These are phyloP conservation scores for Temnothorax nylanderi DNA, from an alignment of 1,140 invertebrate species.

Conservation along the genomic window DNA sequence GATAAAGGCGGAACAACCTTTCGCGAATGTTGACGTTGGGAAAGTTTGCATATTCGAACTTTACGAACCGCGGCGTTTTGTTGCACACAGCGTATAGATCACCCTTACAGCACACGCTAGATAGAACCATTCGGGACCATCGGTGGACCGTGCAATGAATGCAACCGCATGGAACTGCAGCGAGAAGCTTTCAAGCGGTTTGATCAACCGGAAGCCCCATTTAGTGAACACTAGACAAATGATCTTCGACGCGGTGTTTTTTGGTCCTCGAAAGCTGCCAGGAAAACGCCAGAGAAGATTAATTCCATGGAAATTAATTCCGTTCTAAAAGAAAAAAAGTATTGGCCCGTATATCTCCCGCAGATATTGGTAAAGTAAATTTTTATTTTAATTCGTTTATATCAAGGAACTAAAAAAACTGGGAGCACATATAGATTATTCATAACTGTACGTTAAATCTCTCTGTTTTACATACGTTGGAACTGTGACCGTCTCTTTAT, in stretches of 20 bases:
- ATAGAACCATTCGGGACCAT: slow-evolving; percentile 12
- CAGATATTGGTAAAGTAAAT: neutral
- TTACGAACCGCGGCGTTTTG: slow-evolving; percentile 10
- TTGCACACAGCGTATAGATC: neutral
- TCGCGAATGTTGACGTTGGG: neutral
- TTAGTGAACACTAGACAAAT: slow-evolving; percentile 21
- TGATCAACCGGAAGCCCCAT: slow-evolving; percentile 40
- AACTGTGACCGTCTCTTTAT: neutral
- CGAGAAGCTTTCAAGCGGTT: slow-evolving; percentile 48
- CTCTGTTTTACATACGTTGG: neutral
- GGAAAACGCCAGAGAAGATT: slow-evolving; percentile 7
- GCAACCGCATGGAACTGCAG: slow-evolving; percentile 49
- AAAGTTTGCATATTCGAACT: slow-evolving; percentile 15
- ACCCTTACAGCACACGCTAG: neutral
- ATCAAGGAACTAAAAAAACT: neutral
- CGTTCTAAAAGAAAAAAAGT: neutral
- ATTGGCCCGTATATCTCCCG: neutral
- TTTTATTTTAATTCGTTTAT: slow-evolving; percentile 8
- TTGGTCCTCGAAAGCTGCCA: neutral
- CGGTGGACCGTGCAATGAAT: slow-evolving; percentile 23
- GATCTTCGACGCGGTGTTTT: slow-evolving; percentile 27
- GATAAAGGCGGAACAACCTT: slow-evolving; percentile 13
- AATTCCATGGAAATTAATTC: neutral
- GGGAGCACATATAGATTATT: neutral
- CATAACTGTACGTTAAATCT: neutral